Percentiles rank a stretch among this genome's conserved stretches.
phyloP scores from a whole-genome alignment of 2,888 invertebrate genomes.

The Tiliacea citrago region DNA sequence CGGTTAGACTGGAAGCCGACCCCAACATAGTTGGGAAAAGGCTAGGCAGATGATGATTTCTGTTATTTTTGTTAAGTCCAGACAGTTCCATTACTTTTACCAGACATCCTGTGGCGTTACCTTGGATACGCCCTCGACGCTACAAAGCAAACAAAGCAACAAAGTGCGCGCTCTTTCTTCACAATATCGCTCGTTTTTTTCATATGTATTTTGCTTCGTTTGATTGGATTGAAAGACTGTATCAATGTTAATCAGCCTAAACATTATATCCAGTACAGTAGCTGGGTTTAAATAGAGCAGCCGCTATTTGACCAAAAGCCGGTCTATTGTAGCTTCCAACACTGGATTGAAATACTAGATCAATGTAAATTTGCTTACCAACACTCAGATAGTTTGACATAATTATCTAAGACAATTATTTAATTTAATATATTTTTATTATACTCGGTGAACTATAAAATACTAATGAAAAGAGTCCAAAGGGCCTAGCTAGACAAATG shows the following conservation, averaged over 20 bases:
- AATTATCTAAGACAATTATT: no score
- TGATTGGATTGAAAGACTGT: not conserved
- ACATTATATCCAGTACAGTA: not conserved
- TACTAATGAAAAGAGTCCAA: no score
- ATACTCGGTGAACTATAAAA: no score
- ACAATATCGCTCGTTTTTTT: not conserved
- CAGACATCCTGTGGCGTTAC: slow-evolving; percentile 6
- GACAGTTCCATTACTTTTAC: not conserved
- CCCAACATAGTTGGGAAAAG: no score
- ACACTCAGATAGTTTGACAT: no score
- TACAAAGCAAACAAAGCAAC: no score
- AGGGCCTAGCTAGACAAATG: no score
- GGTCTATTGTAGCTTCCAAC: not conserved
- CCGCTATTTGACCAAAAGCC: not conserved
- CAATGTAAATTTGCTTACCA: no score
- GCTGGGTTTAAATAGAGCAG: not conserved
- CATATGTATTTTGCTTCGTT: not conserved
- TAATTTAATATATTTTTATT: no score
- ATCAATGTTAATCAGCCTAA: not conserved
- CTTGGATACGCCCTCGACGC: not conserved
- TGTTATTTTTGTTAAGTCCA: no score
- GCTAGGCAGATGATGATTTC: no score
- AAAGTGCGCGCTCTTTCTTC: not conserved
- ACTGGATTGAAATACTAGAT: not conserved
- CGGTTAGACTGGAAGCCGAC: no score